Evolutionary conservation across 2,113 vertebrate genomes (phyloP).

Genomic region (Copsychus sechellarum): DNA sequence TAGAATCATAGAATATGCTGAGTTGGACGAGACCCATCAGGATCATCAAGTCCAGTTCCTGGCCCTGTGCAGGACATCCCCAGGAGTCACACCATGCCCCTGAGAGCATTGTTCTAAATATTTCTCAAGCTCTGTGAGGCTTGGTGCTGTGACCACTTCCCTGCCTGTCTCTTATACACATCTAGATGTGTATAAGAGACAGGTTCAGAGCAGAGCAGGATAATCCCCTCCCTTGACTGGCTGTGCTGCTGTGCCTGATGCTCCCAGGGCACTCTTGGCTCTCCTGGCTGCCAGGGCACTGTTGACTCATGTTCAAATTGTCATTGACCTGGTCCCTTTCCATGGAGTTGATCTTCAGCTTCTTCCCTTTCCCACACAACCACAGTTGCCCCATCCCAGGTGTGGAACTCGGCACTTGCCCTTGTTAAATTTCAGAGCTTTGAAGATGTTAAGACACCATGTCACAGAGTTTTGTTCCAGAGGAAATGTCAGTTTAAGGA

Average conservation of each 20-base stretch:
- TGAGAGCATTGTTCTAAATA: background rate
- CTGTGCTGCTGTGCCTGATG: background rate
- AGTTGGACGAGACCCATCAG: background rate
- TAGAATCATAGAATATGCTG: background rate
- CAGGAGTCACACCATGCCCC: no score
- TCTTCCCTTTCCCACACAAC: background rate
- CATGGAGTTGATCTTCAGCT: background rate
- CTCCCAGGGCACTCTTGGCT: fast-evolving
- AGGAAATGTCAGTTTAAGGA: background rate
- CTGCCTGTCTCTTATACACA: no score
- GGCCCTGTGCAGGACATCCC: background rate
- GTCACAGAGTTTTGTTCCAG: background rate
- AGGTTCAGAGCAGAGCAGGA: background rate
- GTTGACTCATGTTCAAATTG: fast-evolving
- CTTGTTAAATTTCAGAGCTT: background rate
- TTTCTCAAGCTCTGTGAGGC: background rate
- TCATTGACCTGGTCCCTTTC: fast-evolving
- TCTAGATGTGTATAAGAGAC: no score
- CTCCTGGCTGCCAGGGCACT: background rate
- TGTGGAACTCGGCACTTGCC: background rate
- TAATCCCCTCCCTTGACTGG: fast-evolving
- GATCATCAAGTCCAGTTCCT: background rate
- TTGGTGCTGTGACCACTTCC: background rate
- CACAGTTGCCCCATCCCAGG: background rate
- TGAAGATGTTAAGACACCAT: background rate